phyloP scores from a whole-genome alignment of 2,888 invertebrate genomes.

The Syrista parreyssii region DNA sequence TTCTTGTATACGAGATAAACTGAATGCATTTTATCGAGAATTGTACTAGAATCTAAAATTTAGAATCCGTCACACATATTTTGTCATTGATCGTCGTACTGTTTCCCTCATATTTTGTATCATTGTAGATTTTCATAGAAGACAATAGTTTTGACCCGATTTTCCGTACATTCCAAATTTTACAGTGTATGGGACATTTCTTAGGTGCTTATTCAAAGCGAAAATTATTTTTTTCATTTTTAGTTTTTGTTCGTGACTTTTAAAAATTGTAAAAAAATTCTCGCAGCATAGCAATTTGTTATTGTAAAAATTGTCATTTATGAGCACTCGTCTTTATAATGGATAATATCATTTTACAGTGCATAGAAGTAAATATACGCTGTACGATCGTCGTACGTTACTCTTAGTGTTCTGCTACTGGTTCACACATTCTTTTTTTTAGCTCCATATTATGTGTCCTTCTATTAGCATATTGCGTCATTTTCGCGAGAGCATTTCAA shows the following conservation, averaged over 20 bases:
- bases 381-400: not conserved
- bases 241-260: not conserved
- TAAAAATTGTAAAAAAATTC: not conserved
- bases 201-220: not conserved
- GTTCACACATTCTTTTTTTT: not conserved
- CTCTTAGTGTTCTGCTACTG: not conserved
- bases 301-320: not conserved
- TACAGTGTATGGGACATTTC: not conserved
- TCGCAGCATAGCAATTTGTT: not conserved
- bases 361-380: not conserved
- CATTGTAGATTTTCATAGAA: not conserved
- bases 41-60: not conserved
- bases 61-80: not conserved
- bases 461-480: not conserved
- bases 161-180: constrained; percentile 3
- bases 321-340: not conserved
- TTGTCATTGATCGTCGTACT: not conserved
- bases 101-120: not conserved
- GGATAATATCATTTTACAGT: not conserved
- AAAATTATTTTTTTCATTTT: not conserved
- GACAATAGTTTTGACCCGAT: not conserved
- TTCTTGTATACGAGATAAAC: constrained; percentile 3
- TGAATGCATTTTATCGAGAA: not conserved
- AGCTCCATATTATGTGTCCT: not conserved
- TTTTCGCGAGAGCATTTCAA: not conserved